A percentile compares a stretch with the other conserved stretches of the same genome.
Conservation (phyloP, 2,797 vertebrate genomes). For the Nyctibius grandis region DNA sequence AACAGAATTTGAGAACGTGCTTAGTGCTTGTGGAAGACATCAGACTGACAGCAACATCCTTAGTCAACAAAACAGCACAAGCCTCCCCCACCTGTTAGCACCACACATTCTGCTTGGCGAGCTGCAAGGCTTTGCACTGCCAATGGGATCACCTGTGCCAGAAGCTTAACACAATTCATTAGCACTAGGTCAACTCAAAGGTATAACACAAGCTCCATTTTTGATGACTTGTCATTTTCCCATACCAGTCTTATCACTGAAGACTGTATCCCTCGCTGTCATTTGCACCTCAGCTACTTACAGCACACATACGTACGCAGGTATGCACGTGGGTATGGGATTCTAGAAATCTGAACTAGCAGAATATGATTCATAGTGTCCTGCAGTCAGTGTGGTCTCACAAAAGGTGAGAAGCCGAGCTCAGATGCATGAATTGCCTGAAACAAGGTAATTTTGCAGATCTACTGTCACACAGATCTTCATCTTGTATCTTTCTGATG, state of each 20-base stretch:
- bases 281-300: not conserved
- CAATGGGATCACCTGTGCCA: not conserved
- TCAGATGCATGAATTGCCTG: not conserved
- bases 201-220: not conserved
- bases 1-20: not conserved
- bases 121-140: not conserved
- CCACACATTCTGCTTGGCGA: not conserved
- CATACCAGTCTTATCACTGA: not conserved
- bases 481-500: not conserved
- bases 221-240: not conserved
- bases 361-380: rapidly evolving
- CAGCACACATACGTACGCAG: rapidly evolving
- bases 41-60: not conserved
- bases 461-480: not conserved
- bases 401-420: not conserved
- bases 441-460: not conserved
- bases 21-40: not conserved
- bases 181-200: not conserved
- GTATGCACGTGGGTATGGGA: not conserved
- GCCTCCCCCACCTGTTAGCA: not conserved
- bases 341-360: not conserved
- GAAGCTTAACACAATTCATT: not conserved
- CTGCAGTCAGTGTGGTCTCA: not conserved
- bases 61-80: not conserved
- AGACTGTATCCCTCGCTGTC: not conserved